Percentiles rank a stretch among this genome's conserved stretches.
Evolutionary conservation across 2,888 invertebrate genomes (phyloP).

Genomic region (Argyresthia albistria): DNA sequence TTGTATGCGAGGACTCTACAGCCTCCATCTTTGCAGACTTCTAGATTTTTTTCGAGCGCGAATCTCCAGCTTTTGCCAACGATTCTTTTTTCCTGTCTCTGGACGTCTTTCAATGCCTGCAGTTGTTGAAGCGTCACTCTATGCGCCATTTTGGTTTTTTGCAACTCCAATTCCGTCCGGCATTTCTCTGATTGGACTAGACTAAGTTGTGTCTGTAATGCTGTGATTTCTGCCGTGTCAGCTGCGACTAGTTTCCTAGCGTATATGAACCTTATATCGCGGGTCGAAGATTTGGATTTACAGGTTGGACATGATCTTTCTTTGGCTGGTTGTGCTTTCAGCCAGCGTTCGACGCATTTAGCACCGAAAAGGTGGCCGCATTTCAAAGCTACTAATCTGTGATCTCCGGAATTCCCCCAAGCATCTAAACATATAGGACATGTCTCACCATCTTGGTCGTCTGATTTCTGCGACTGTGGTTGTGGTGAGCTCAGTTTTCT

Average conservation of each 20-base stretch:
- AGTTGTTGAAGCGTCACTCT: conserved; percentile 36
- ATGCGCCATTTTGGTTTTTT: conserved; percentile 44
- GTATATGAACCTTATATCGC: conserved; percentile 85
- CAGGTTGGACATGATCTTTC: conserved; percentile 90
- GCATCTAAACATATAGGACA: conserved; percentile 92
- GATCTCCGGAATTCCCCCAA: conserved; percentile 90
- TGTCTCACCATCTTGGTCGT: conserved; percentile 76
- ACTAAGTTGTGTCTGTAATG: conserved; percentile 75
- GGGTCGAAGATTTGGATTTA: conserved; percentile 78
- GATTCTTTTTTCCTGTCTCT: conserved; percentile 25
- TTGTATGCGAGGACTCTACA: conserved; percentile 87
- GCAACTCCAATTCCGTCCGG: conserved; percentile 74
- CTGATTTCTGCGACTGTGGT: conserved; percentile 1
- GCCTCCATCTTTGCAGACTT: conserved; percentile 78
- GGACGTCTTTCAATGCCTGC: conserved; percentile 40
- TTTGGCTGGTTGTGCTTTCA: conserved; percentile 64
- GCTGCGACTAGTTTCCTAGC: conserved; percentile 82
- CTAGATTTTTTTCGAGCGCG: conserved; percentile 76
- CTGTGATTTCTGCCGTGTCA: conserved; percentile 84
- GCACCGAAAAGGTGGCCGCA: conserved; percentile 96
- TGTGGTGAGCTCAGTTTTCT: neutral
- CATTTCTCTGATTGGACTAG: conserved; percentile 70
- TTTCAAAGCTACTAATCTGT: conserved; percentile 88
- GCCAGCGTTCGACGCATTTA: conserved; percentile 84
- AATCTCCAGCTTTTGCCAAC: conserved; percentile 42